Base-by-base conservation (phyloP, 2,113 vertebrate species). In the Chamaea fasciata region DNA sequence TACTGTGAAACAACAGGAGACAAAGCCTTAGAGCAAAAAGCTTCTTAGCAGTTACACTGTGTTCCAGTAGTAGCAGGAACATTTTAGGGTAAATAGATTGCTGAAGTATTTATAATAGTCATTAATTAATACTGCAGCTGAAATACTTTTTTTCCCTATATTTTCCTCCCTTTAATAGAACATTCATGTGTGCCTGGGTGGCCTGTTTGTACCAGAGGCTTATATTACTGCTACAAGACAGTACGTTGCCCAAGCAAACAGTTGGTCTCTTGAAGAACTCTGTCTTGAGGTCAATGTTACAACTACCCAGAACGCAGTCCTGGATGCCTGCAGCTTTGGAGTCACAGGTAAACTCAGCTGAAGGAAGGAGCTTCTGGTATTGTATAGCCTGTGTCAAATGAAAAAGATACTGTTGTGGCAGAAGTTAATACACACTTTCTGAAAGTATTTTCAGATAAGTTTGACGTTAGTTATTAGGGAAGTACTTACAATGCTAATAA, bases 221-320 rank as follows among this genome's bases (percentile, higher is more conserved):
- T 99, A 99, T 92, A 99, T 99, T 90, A 99, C 99, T 0, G 99
- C 99, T 89, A 99, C 99, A 11, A 98, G 99, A 87, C 99, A 99
- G 16, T 99, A 99, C 2, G 99, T 99, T 95, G 99, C 99, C 18
- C 99, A 99, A 65, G 99, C 98, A 33, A 99, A 99, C 98, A 99
- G 99, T 94, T 99, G 99, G 99, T 99, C 99, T 33, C 98, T 99
- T 96, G 99, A 99, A 95, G 99, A 99, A 80, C 98, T 99, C 30
- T 99, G 98, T 75, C 98, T 99, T 23, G 99, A 99, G 96, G 99
- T 99, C 95, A 99, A 98, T 2, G 99, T 99, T 87, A 99, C 99
- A 56, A 98, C 98, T 4, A 98, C 98, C 1, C 99, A 99, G 97
- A 98, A 98, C 0, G 97, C 99, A 3, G 89, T 98, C 3, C 98